These are phyloP conservation scores for Rhabdophis nuchalis DNA, from an alignment of 2,797 vertebrate species.

Conservation along the genomic window DNA sequence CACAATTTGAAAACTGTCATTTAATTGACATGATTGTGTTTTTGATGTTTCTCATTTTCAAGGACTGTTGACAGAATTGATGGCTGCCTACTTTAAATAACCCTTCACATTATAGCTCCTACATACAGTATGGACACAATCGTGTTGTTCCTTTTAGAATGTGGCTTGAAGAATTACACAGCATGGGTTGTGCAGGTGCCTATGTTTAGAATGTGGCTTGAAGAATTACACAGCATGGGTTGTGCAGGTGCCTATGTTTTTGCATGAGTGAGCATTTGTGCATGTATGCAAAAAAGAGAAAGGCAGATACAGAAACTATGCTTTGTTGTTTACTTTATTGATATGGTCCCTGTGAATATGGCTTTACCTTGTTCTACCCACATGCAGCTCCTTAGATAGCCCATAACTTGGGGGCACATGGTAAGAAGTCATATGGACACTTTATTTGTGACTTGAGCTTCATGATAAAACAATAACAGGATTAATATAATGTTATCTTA, in stretches of 20 bases:
- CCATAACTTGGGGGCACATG: neutral
- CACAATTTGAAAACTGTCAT: neutral
- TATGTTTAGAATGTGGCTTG: neutral
- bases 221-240: neutral
- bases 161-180: neutral
- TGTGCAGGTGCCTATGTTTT: neutral
- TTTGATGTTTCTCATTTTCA: neutral
- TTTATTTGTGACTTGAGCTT: neutral
- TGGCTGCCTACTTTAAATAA: neutral
- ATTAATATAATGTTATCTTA: neutral
- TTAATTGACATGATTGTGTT: neutral
- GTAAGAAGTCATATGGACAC: neutral
- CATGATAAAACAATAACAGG: neutral
- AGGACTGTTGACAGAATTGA: neutral
- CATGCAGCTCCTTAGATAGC: neutral
- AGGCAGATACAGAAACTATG: neutral
- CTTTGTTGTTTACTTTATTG: neutral
- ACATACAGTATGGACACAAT: neutral
- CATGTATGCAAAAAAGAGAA: neutral
- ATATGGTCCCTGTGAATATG: neutral
- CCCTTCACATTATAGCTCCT: neutral
- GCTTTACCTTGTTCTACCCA: neutral
- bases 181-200: neutral
- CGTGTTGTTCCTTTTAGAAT: neutral
- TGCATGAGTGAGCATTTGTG: neutral